These are phyloP conservation scores for Conus ventricosus DNA, from an alignment of 1,140 invertebrate species.

Conservation along the genomic window DNA sequence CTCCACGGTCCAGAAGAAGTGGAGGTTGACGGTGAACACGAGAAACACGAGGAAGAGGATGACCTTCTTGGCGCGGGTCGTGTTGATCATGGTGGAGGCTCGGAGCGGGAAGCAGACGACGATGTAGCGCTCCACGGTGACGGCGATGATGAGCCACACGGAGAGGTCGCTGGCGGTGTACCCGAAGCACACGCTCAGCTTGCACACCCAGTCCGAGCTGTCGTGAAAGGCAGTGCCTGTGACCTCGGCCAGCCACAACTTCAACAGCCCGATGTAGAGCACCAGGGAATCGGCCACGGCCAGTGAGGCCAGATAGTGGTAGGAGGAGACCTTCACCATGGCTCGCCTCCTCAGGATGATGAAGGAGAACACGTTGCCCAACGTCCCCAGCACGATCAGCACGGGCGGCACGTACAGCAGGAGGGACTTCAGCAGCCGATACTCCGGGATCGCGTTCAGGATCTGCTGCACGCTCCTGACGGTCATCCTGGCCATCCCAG, in stretches of 20 bases:
- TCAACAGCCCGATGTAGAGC: conserved; percentile 67
- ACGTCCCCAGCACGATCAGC: conserved; percentile 59
- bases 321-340: conserved; percentile 67
- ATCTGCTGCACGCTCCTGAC: background rate
- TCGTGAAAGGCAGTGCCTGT: conserved; percentile 54
- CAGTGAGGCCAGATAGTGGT: conserved; percentile 69
- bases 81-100: conserved; percentile 65
- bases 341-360: conserved; percentile 61
- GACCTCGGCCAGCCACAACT: conserved; percentile 65
- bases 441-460: conserved; percentile 49
- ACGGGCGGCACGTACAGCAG: conserved; percentile 62
- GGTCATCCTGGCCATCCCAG: background rate
- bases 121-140: conserved; percentile 73
- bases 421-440: conserved; percentile 52
- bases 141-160: conserved; percentile 73
- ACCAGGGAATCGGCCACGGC: conserved; percentile 70
- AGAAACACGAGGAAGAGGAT: conserved; percentile 51
- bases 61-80: conserved; percentile 57
- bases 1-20: conserved; percentile 67
- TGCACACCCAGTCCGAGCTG: conserved; percentile 63
- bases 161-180: conserved; percentile 69
- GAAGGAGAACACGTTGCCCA: conserved; percentile 66
- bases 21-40: conserved; percentile 61
- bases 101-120: conserved; percentile 69
- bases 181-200: conserved; percentile 57